Conservation (phyloP, 2,113 vertebrate species). For the Chionodraco myersi region DNA sequence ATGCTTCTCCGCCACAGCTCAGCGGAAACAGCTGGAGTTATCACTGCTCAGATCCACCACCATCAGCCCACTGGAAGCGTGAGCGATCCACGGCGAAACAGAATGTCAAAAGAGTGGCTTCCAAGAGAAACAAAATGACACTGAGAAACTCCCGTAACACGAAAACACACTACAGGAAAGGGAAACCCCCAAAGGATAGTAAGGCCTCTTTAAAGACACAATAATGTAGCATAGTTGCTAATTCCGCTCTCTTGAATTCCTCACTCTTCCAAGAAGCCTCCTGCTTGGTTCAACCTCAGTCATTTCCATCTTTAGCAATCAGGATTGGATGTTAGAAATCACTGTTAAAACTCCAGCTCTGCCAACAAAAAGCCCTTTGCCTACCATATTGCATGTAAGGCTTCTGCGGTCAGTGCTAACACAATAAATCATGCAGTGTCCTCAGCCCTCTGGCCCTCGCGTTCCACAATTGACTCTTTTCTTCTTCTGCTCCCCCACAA, state of each 20-base stretch:
- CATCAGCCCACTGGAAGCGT: slow-evolving; percentile 28
- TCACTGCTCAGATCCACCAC: slow-evolving; percentile 31
- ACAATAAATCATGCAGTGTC: slow-evolving; percentile 27
- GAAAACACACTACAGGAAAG: too few species aligned
- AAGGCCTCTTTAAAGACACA: neutral
- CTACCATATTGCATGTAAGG: slow-evolving; percentile 1
- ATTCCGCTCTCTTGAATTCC: neutral
- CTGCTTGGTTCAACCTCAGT: neutral
- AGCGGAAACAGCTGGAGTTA: slow-evolving; percentile 65
- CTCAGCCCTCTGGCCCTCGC: neutral
- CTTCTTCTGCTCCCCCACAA: slow-evolving; percentile 15
- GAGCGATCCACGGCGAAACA: neutral
- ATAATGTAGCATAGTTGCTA: neutral
- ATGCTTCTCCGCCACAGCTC: slow-evolving; percentile 23
- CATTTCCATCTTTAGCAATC: neutral
- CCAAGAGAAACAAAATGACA: neutral
- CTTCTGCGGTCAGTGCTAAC: slow-evolving; percentile 1
- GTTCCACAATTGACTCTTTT: slow-evolving; percentile 41
- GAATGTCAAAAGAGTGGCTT: neutral
- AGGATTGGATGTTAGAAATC: neutral
- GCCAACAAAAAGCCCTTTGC: slow-evolving; percentile 15
- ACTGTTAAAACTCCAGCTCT: neutral
- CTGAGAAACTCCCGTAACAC: too few species aligned
- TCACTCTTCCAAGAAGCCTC: neutral
- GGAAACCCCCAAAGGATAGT: too few species aligned